Percentiles rank a stretch among this genome's conserved stretches.
Conservation (phyloP, 2,113 vertebrate species). For the Odocoileus virginianus region DNA sequence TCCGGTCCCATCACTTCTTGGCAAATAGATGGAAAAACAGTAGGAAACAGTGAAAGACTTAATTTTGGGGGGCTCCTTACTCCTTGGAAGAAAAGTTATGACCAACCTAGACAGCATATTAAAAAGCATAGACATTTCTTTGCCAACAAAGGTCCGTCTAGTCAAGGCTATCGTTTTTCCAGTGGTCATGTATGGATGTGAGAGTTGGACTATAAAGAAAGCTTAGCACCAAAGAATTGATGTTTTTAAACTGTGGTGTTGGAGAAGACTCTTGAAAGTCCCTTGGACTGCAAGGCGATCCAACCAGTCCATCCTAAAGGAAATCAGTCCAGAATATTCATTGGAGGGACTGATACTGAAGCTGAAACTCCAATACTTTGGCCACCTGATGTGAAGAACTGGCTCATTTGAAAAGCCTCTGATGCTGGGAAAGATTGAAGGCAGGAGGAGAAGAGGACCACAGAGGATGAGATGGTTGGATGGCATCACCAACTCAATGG, state of each 20-base stretch:
- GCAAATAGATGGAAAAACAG: background rate
- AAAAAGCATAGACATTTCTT: background rate
- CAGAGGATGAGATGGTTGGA: background rate
- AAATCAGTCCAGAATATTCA: background rate
- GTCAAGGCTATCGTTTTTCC: no score
- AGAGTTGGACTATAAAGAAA: background rate
- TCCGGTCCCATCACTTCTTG: background rate
- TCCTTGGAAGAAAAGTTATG: background rate
- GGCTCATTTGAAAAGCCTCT: background rate
- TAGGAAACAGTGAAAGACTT: background rate
- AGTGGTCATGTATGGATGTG: background rate
- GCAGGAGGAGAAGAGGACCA: background rate
- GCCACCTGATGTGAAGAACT: background rate
- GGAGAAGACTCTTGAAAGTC: background rate
- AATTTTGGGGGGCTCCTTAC: accelerated
- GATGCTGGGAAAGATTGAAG: background rate
- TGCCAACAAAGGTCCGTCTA: background rate
- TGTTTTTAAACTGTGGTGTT: background rate
- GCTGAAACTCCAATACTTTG: background rate
- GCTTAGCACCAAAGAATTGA: accelerated
- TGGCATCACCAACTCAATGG: accelerated
- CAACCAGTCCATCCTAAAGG: background rate
- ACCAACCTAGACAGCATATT: background rate
- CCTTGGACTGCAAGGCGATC: background rate
- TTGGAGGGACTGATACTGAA: background rate